Evolutionary conservation across 2,797 vertebrate species (phyloP).

Genomic region (Linurgus olivaceus): DNA sequence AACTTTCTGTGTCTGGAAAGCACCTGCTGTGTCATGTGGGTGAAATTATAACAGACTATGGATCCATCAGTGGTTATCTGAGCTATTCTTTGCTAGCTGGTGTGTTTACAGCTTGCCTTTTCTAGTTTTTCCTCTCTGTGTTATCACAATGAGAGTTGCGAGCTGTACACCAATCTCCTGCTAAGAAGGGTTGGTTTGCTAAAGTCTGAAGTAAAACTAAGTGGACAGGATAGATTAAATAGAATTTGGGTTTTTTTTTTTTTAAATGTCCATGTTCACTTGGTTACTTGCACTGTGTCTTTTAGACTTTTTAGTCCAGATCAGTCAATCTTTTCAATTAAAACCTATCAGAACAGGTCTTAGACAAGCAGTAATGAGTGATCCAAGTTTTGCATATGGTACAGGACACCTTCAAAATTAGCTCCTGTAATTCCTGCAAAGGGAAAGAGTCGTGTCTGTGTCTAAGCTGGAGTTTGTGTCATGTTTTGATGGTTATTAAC

Average conservation of each 20-base stretch:
- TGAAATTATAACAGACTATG: background rate
- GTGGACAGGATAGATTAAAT: background rate
- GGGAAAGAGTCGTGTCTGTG: background rate
- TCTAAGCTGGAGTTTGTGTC: background rate
- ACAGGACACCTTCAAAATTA: background rate
- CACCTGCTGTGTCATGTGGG: background rate
- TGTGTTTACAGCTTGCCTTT: background rate
- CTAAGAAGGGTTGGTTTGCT: background rate
- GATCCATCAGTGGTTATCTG: background rate
- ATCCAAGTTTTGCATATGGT: background rate
- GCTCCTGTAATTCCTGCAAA: background rate
- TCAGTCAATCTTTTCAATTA: background rate
- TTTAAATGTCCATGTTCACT: accelerated
- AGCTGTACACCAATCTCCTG: background rate
- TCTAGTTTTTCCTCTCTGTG: background rate
- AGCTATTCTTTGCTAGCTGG: background rate
- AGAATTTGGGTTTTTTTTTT: background rate
- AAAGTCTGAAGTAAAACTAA: background rate
- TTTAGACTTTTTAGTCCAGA: background rate
- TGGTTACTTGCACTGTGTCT: background rate
- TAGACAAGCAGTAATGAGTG: background rate
- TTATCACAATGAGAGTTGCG: background rate
- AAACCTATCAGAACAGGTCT: background rate
- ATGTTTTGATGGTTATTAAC: background rate
- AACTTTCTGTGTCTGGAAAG: background rate